Conservation (phyloP, 2,888 invertebrate genomes). For the Acanthosoma haemorrhoidale region DNA sequence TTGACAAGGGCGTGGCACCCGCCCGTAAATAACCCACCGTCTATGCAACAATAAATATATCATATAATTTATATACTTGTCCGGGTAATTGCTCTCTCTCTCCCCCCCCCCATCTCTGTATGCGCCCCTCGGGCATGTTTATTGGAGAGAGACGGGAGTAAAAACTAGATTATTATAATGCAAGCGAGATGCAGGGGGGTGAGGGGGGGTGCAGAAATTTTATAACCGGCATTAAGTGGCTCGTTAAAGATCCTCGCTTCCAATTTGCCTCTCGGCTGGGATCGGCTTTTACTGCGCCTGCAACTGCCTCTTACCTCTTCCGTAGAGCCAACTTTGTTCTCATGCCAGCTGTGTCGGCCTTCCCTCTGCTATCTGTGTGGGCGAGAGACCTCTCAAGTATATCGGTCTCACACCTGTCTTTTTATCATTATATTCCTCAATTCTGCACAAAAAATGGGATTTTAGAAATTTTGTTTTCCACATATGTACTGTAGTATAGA, state of each 20-base stretch:
- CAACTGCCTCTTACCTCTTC: background rate
- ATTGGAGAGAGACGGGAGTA: background rate
- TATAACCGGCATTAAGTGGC: background rate
- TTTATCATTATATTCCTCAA: background rate
- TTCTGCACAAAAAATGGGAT: no score
- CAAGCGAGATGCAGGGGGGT: background rate
- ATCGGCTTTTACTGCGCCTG: constrained; percentile 1
- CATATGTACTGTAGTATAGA: no score
- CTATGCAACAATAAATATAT: constrained; percentile 16
- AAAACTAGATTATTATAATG: constrained; percentile 27
- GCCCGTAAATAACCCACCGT: background rate
- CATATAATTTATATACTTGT: constrained; percentile 17
- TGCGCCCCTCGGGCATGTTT: background rate
- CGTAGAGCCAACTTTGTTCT: background rate
- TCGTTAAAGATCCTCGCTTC: constrained; percentile 6
- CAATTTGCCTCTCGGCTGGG: constrained; percentile 13
- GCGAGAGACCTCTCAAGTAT: no score
- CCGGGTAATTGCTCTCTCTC: constrained; percentile 7
- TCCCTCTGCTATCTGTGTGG: no score
- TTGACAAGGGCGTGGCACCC: constrained; percentile 8
- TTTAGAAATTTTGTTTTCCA: no score
- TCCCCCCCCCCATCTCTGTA: background rate
- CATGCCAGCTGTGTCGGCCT: no score
- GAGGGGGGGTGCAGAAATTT: background rate
- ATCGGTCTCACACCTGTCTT: background rate